These are phyloP conservation scores for Dasyurus viverrinus DNA, from an alignment of 2,113 vertebrate species.

Conservation along the genomic window DNA sequence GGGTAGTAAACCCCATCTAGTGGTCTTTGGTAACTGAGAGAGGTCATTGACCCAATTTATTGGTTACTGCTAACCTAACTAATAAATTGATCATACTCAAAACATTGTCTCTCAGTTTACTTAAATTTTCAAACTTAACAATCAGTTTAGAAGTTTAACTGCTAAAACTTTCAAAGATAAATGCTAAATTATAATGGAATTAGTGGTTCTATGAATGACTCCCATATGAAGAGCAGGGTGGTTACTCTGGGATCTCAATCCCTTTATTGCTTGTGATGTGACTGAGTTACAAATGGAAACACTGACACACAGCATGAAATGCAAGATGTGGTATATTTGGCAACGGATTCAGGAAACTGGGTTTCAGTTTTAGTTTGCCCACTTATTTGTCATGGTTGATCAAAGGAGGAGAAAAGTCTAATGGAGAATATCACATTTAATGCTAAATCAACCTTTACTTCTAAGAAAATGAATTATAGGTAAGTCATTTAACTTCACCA, in stretches of 20 bases:
- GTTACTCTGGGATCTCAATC: background rate
- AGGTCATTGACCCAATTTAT: too few species aligned
- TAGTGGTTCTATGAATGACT: background rate
- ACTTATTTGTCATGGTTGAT: background rate
- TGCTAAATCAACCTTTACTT: too few species aligned
- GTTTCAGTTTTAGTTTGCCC: background rate
- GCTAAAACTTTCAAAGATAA: background rate
- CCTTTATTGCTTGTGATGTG: background rate
- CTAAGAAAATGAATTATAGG: background rate
- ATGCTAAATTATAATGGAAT: background rate
- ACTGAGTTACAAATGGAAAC: background rate
- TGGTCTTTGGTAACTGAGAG: too few species aligned
- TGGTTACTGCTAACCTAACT: too few species aligned
- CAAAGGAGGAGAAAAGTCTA: background rate
- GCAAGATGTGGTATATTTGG: background rate
- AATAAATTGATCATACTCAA: too few species aligned
- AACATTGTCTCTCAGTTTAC: too few species aligned
- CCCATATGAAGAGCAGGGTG: background rate
- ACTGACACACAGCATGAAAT: background rate
- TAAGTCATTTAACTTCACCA: background rate
- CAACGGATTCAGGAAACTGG: background rate
- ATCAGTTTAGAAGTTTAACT: background rate
- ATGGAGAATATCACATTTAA: background rate
- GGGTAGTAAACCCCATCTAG: too few species aligned
- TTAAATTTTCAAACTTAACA: too few species aligned